Conservation (phyloP, 2,888 invertebrate genomes). For the Cheilosia variabilis region DNA sequence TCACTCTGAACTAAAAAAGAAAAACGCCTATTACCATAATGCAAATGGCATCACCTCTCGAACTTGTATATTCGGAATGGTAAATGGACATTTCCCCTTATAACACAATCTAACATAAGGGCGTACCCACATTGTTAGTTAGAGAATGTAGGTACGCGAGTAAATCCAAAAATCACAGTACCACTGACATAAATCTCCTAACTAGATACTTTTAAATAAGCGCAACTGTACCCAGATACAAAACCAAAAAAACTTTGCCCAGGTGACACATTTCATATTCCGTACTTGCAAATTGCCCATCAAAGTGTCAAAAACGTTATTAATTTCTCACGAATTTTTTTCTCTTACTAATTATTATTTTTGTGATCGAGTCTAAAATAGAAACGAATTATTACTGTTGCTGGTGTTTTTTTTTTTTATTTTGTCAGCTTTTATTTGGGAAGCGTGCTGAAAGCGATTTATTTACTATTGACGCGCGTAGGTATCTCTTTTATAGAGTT, state of each 20-base stretch:
- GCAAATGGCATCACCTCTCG: too few relatives aligned
- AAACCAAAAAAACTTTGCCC: background rate
- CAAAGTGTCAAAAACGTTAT: conserved; percentile 2
- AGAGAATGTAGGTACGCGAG: too few relatives aligned
- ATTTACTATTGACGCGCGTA: conserved; percentile 46
- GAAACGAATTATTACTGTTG: conserved; percentile 1
- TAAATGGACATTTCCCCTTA: too few relatives aligned
- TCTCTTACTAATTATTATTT: background rate
- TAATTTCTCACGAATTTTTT: conserved; percentile 26
- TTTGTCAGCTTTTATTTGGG: background rate
- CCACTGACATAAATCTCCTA: background rate
- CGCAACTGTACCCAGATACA: background rate
- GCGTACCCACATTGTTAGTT: too few relatives aligned
- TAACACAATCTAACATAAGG: too few relatives aligned
- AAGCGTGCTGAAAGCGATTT: conserved; percentile 33
- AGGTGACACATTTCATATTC: background rate
- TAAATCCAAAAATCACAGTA: background rate
- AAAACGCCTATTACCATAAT: too few relatives aligned
- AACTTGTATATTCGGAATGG: too few relatives aligned
- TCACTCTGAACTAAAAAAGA: too few relatives aligned
- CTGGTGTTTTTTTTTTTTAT: conserved; percentile 8
- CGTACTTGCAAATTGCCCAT: background rate
- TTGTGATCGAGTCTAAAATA: conserved; percentile 13
- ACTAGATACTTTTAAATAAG: background rate
- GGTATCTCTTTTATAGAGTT: conserved; percentile 8